Evolutionary conservation across 2,888 invertebrate species (phyloP).

Genomic region (Lithodes maja): DNA sequence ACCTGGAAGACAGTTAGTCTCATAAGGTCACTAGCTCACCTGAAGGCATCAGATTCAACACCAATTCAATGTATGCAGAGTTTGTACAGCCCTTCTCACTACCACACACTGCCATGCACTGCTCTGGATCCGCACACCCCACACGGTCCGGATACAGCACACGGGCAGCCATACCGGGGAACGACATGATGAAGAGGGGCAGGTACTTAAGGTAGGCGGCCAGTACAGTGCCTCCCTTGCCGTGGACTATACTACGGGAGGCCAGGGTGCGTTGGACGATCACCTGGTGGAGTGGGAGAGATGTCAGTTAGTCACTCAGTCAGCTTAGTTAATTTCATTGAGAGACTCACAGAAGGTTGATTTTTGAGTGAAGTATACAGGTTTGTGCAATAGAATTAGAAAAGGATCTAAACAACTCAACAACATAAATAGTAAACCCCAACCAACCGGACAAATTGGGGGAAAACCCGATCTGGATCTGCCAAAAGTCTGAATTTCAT

Average conservation of each 20-base stretch:
- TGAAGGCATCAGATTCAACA: constrained; percentile 75
- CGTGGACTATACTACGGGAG: constrained; percentile 76
- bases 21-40: constrained; percentile 72
- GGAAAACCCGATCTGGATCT: no score
- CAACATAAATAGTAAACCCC: no score
- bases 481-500: no score
- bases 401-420: no score
- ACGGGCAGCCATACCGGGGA: constrained; percentile 77
- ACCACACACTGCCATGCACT: constrained; percentile 75
- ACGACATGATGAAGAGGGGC: constrained; percentile 76
- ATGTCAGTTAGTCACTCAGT: no score
- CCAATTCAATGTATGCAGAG: constrained; percentile 76
- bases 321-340: no score
- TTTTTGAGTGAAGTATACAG: no score
- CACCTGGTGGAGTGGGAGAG: constrained; percentile 73
- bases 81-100: constrained; percentile 76
- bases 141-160: constrained; percentile 76
- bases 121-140: constrained; percentile 75
- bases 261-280: constrained; percentile 76
- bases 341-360: no score
- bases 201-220: constrained; percentile 76
- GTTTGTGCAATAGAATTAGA: no score
- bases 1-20: no score
- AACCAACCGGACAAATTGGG: no score
- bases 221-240: constrained; percentile 77